Evolutionary conservation across 2,797 vertebrate species (phyloP).

Genomic region (Karalla daura): DNA sequence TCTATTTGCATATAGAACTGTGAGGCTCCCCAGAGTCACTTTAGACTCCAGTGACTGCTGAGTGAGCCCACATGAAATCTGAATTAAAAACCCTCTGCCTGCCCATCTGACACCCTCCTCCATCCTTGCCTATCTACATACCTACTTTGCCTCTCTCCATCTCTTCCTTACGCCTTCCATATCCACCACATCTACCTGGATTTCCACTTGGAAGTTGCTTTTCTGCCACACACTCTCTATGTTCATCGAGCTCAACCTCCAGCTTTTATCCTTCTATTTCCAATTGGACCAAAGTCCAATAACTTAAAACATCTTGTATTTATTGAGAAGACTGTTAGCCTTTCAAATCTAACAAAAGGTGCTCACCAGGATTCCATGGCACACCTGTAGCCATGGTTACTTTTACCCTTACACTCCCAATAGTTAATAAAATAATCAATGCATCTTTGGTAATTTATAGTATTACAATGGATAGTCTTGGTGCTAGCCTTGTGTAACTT

Average conservation of each 20-base stretch:
- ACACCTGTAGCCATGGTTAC: too few species aligned
- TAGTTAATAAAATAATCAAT: too few species aligned
- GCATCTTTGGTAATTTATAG: too few species aligned
- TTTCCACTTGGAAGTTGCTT: conserved; percentile 20
- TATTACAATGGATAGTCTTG: too few species aligned
- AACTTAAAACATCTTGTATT: too few species aligned
- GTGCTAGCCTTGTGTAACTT: too few species aligned
- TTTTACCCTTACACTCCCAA: too few species aligned
- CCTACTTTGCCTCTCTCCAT: conserved; percentile 52
- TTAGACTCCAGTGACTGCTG: conserved; percentile 99
- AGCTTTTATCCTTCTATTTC: too few species aligned
- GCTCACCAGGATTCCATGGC: too few species aligned
- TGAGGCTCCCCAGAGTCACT: conserved; percentile 99
- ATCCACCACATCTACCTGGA: conserved; percentile 58
- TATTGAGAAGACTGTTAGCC: too few species aligned
- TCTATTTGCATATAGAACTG: conserved; percentile 99
- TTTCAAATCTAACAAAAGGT: too few species aligned
- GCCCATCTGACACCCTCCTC: conserved; percentile 66
- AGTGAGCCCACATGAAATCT: conserved; percentile 99
- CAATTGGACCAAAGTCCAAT: too few species aligned
- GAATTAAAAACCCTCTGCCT: conserved; percentile 93
- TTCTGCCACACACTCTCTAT: not conserved
- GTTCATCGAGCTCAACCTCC: not conserved
- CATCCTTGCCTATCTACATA: conserved; percentile 68
- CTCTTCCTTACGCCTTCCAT: conserved; percentile 42